Evolutionary conservation across 2,888 invertebrate genomes (phyloP).

Genomic region (Drosophila hamatofila): DNA sequence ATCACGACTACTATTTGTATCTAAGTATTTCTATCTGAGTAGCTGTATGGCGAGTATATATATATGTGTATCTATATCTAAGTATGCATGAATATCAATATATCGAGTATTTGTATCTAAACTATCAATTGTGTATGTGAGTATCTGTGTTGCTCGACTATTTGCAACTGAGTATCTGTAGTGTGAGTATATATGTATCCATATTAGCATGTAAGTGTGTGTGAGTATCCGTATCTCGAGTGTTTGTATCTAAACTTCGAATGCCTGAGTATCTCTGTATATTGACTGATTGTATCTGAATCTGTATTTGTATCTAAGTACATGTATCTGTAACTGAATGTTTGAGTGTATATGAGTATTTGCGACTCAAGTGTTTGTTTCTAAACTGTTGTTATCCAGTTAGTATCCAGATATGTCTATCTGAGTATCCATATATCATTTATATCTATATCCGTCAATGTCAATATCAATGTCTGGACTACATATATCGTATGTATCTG

Average conservation of each 20-base stretch:
- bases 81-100: not conserved
- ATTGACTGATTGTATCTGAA: not conserved
- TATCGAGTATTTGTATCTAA: not conserved
- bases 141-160: not conserved
- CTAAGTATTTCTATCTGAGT: not conserved
- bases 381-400: no score
- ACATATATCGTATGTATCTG: no score
- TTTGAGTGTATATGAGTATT: not conserved
- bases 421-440: no score
- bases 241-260: not conserved
- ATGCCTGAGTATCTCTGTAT: no score
- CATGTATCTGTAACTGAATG: not conserved
- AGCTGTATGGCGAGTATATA: not conserved
- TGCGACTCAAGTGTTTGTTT: no score
- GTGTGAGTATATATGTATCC: not conserved
- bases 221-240: not conserved
- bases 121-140: not conserved
- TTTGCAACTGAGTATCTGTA: not conserved
- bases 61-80: not conserved
- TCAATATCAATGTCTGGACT: no score
- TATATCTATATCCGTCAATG: no score
- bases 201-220: constrained; percentile 5
- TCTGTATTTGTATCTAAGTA: not conserved
- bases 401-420: no score
- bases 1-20: not conserved